Evolutionary conservation across 2,888 invertebrate genomes (phyloP).

Genomic region (Tetropium fuscum): DNA sequence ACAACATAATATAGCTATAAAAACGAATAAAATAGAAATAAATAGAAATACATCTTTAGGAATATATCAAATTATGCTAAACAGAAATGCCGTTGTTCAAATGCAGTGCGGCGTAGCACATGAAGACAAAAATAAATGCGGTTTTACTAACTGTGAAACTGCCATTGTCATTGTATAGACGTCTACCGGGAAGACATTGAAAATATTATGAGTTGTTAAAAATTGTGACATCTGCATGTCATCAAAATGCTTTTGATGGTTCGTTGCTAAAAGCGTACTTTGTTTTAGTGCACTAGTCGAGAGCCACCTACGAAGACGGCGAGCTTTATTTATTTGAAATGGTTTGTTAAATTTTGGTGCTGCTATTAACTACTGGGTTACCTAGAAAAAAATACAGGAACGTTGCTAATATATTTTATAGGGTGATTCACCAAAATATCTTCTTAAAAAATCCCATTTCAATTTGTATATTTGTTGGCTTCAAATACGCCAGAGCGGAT

Average conservation of each 20-base stretch:
- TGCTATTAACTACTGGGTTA: no score
- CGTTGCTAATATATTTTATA: no score
- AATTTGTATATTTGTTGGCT: no score
- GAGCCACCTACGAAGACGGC: conserved; percentile 9
- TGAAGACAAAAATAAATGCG: conserved; percentile 40
- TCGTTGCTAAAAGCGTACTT: conserved; percentile 34
- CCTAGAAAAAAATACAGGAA: no score
- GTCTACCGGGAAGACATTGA: conserved; percentile 29
- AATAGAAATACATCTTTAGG: no score
- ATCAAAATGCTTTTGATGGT: conserved; percentile 41
- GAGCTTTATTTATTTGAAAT: conserved; percentile 3
- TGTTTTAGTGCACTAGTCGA: conserved; percentile 30
- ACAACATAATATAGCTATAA: no score
- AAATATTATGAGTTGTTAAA: conserved; percentile 38
- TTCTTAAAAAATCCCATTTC: no score
- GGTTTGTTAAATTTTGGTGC: conserved; percentile 11
- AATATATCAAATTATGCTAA: conserved; percentile 34
- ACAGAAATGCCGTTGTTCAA: conserved; percentile 36
- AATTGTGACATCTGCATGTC: conserved; percentile 42
- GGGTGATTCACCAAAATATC: no score
- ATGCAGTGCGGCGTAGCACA: conserved; percentile 37
- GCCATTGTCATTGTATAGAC: conserved; percentile 6
- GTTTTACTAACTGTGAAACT: conserved; percentile 26
- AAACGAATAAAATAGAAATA: no score
- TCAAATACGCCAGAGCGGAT: no score